A percentile compares a stretch with the other conserved stretches of the same genome.
Evolutionary conservation across 1,140 invertebrate species (phyloP).

Genomic region (Anoplolepis gracilipes): DNA sequence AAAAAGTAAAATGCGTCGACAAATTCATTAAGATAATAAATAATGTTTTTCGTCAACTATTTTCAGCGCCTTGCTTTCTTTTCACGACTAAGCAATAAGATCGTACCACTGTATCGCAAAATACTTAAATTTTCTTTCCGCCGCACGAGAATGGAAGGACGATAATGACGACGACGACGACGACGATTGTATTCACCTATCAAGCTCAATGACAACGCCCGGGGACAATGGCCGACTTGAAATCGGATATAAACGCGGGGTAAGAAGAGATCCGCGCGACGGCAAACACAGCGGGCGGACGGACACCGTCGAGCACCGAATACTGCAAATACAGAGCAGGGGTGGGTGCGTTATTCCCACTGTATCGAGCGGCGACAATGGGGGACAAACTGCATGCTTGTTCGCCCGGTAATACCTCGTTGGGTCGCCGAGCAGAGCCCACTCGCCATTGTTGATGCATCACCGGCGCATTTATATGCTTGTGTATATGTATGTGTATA

Average conservation of each 20-base stretch:
- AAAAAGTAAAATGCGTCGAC: neutral
- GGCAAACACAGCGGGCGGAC: slow-evolving; percentile 70
- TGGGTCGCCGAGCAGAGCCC: slow-evolving; percentile 82
- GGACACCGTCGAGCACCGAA: slow-evolving; percentile 72
- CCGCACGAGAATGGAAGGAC: too few relatives aligned
- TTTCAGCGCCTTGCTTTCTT: too few relatives aligned
- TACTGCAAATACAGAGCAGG: slow-evolving; percentile 75
- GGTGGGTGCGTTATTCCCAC: slow-evolving; percentile 80
- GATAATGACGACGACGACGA: neutral
- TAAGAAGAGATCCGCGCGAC: slow-evolving; percentile 70
- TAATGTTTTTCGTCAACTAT: neutral
- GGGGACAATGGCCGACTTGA: slow-evolving; percentile 71
- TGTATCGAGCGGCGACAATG: slow-evolving; percentile 81
- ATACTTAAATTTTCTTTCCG: neutral
- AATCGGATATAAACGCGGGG: slow-evolving; percentile 73
- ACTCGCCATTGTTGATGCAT: slow-evolving; percentile 83
- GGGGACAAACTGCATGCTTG: slow-evolving; percentile 83
- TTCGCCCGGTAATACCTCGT: slow-evolving; percentile 84
- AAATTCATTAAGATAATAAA: neutral
- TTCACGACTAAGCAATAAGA: too few relatives aligned
- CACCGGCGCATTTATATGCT: slow-evolving; percentile 61
- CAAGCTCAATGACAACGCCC: slow-evolving; percentile 46
- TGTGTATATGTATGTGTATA: slow-evolving; percentile 35
- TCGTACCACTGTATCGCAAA: too few relatives aligned
- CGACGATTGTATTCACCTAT: slow-evolving; percentile 57